phyloP scores from a whole-genome alignment of 2,797 vertebrate genomes.

The Poeciliopsis infans region DNA sequence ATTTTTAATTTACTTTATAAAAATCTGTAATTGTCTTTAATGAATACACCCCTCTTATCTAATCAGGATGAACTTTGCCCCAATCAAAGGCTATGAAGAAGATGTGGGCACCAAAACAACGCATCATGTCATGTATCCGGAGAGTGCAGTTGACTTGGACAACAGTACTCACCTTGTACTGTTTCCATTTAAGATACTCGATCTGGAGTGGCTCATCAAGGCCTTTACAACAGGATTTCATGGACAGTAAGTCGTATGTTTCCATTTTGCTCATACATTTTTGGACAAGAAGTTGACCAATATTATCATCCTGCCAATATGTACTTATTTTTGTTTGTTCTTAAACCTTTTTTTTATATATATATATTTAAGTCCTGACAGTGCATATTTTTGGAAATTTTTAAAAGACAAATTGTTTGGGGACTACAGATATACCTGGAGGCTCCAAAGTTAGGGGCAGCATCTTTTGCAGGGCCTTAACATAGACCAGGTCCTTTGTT shows the following conservation, averaged over 20 bases:
- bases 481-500: no score
- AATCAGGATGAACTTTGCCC: constrained; percentile 34
- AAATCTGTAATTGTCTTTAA: background rate
- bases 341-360: no score
- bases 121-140: constrained; percentile 59
- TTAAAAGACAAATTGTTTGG: no score
- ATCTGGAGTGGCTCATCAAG: constrained; percentile 38
- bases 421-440: no score
- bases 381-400: no score
- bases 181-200: constrained; percentile 53
- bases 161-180: constrained; percentile 46
- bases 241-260: constrained; percentile 5
- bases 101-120: constrained; percentile 61
- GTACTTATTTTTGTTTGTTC: no score
- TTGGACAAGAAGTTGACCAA: background rate
- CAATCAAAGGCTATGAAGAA: constrained; percentile 25
- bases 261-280: no score
- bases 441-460: no score
- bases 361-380: no score
- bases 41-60: background rate
- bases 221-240: constrained; percentile 22
- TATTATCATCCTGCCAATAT: no score
- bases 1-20: no score
- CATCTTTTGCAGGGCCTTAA: no score
- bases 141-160: constrained; percentile 41